Evolutionary conservation across 2,888 invertebrate species (phyloP).

Genomic region (Agrotis exclamationis): DNA sequence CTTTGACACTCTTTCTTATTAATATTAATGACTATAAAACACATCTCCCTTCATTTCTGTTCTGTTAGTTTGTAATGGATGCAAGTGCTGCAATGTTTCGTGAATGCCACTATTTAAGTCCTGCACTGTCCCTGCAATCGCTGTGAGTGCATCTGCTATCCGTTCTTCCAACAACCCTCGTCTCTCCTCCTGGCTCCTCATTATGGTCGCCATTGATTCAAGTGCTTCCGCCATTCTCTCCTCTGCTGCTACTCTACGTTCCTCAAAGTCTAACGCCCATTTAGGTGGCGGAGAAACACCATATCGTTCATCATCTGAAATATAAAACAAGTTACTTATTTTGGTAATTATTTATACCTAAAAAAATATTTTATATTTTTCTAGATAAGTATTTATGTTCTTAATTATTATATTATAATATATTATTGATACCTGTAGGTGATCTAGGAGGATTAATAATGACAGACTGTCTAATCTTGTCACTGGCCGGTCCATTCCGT

Average conservation of each 20-base stretch:
- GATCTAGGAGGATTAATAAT: constrained; percentile 48
- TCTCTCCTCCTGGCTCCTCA: constrained; percentile 80
- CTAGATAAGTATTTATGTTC: no score
- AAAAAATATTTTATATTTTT: no score
- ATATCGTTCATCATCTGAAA: constrained; percentile 74
- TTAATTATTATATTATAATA: no score
- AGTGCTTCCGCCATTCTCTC: constrained; percentile 84
- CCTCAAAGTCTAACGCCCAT: constrained; percentile 85
- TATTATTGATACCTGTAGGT: constrained; percentile 43
- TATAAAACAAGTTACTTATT: no score
- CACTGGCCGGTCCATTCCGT: constrained; percentile 54
- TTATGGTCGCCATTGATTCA: constrained; percentile 78
- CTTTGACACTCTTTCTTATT: background rate
- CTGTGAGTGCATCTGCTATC: constrained; percentile 78
- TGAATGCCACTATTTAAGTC: constrained; percentile 81
- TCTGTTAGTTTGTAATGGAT: constrained; percentile 71
- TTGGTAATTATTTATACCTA: no score
- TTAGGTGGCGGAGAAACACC: constrained; percentile 80
- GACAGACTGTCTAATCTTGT: constrained; percentile 52
- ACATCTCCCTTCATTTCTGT: constrained; percentile 75
- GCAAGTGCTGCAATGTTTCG: constrained; percentile 77
- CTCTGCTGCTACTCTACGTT: constrained; percentile 82
- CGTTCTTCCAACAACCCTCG: constrained; percentile 77
- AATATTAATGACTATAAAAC: constrained; percentile 59
- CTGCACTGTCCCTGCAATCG: constrained; percentile 80